A percentile compares a stretch with the other conserved stretches of the same genome.
These are phyloP conservation scores for Limnodromus scolopaceus DNA, from an alignment of 2,797 vertebrate species.

Conservation along the genomic window DNA sequence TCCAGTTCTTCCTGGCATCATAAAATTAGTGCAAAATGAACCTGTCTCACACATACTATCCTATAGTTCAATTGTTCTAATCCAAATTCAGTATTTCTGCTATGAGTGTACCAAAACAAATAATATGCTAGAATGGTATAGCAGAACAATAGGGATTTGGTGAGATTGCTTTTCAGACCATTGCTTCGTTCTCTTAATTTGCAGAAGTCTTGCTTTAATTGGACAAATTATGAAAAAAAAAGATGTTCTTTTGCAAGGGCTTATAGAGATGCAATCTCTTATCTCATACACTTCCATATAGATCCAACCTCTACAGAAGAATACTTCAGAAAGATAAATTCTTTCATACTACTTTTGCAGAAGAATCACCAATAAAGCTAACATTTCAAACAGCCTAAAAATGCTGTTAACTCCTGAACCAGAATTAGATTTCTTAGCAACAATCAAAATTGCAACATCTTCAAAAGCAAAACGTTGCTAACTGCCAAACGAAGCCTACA, in stretches of 20 bases:
- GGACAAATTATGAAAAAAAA: not conserved
- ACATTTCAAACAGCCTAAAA: not conserved
- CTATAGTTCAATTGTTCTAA: not conserved
- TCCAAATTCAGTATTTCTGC: not conserved
- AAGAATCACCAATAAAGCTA: not conserved
- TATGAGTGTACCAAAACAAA: not conserved
- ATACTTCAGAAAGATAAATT: not conserved
- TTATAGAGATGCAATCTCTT: not conserved
- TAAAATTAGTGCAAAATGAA: not conserved
- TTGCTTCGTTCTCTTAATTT: not conserved
- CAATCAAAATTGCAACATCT: not conserved
- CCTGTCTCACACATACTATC: not conserved
- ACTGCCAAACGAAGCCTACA: not conserved
- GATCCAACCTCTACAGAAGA: not conserved
- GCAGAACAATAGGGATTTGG: not conserved
- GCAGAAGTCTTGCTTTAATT: conserved; percentile 6
- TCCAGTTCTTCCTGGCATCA: not conserved
- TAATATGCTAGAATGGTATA: not conserved
- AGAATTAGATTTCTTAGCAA: not conserved
- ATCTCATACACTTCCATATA: not conserved
- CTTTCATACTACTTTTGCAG: not conserved
- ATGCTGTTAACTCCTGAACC: not conserved
- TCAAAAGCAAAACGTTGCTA: not conserved
- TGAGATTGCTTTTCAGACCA: not conserved
- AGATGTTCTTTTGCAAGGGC: not conserved